Evolutionary conservation across 2,888 invertebrate species (phyloP), one percentile per base, ranked within the genome.

Genomic region (Caenorhabditis sulstoni): DNA sequence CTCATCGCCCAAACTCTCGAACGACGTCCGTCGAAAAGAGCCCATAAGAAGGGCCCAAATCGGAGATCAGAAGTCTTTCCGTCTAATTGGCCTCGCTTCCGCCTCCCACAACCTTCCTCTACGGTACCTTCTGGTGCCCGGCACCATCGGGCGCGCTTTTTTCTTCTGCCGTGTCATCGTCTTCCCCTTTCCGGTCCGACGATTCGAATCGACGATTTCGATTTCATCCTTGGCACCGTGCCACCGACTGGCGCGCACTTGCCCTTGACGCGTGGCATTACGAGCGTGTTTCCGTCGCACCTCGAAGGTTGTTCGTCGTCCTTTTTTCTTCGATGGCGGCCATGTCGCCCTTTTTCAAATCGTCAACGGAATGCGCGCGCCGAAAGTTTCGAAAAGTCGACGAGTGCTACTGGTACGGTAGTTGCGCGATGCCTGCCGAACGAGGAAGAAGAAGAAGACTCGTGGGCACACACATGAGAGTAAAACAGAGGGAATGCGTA

Each of bases 151-250:
- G 9, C 55, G 29, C 39, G 37, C 29, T 55, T 37, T n/a, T n/a
- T n/a, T 55, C 37, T 4, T 3, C 22, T 29, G 23, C 52, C 22
- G 35, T n/a, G n/a, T 44, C 35, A 23, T 61, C 35, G 23, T 16
- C 7, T 49, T 45, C 14, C 52, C 18, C 16, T 45, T 52, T 55
- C 20, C 20, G 29, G 29, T 7, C 29, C 29, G 29, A 29, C 29
- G 7, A 3, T 29, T 29, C 29, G 4, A 29, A 29, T 29, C 7
- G 29, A 3, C 47, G n/a, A 39, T 73, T 74, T 65, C 66, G 57
- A 67, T 75, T 75, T 75, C 75, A 67, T 67, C 76, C 76, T 76
- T 76, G 76, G 76, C 76, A 76, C 76, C 76, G 76, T 67, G 76
- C 76, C 76, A 76, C 76, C 23, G 64, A 55, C 62, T 76, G 76